These are phyloP conservation scores for Hypolimnas misippus DNA, from an alignment of 2,888 invertebrate genomes.

Conservation along the genomic window DNA sequence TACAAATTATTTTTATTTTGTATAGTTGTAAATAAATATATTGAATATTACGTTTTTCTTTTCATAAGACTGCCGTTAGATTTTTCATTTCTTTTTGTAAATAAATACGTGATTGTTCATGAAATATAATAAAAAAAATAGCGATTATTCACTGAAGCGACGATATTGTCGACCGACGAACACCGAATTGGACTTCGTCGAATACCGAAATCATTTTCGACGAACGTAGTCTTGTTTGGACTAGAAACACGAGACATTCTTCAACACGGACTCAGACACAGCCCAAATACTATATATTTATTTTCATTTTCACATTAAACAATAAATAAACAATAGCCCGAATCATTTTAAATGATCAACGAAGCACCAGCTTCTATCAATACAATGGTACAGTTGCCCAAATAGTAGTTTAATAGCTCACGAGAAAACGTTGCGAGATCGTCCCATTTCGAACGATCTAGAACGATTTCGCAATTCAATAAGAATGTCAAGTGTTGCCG, in stretches of 20 bases:
- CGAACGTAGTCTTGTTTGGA: constrained; percentile 55
- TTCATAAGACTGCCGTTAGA: constrained; percentile 80
- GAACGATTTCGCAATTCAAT: constrained; percentile 50
- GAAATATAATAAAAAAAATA: constrained; percentile 59
- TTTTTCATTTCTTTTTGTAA: constrained; percentile 63
- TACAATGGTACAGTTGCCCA: constrained; percentile 71
- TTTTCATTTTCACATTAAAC: constrained; percentile 63
- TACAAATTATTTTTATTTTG: constrained; percentile 64
- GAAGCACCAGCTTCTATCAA: constrained; percentile 53
- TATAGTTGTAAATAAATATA: constrained; percentile 71
- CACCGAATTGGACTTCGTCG: constrained; percentile 54
- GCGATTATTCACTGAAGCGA: constrained; percentile 76
- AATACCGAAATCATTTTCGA: constrained; percentile 51
- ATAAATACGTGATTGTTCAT: constrained; percentile 62
- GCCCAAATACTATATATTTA: constrained; percentile 68
- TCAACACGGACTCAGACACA: constrained; percentile 65
- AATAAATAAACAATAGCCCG: constrained; percentile 77
- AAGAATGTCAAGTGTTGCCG: constrained; percentile 84
- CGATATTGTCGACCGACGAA: constrained; percentile 29
- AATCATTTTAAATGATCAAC: constrained; percentile 66
- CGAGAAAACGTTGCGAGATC: constrained; percentile 53
- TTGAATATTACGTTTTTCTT: constrained; percentile 64
- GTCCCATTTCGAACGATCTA: constrained; percentile 42
- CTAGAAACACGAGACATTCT: constrained; percentile 76
- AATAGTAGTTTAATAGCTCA: constrained; percentile 75